These are phyloP conservation scores for Eulemur mongoz DNA, from an alignment of 2,797 vertebrate genomes.

Conservation along the genomic window DNA sequence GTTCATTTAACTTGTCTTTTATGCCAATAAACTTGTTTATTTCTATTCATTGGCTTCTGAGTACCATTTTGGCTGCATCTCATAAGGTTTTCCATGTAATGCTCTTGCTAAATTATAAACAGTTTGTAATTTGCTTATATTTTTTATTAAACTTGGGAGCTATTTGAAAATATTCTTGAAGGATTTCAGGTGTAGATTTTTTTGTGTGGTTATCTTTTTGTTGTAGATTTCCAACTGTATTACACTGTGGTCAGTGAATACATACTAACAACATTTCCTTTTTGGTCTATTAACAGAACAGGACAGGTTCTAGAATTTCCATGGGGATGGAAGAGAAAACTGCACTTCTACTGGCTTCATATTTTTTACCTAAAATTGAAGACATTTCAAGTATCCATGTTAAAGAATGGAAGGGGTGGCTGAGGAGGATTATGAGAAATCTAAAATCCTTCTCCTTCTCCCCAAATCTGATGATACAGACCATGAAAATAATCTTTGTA, in stretches of 20 bases:
- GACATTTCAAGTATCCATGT: neutral
- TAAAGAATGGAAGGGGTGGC: neutral
- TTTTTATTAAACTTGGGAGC: neutral
- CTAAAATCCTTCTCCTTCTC: neutral
- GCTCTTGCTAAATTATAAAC: neutral
- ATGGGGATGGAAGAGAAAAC: neutral
- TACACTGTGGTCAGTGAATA: neutral
- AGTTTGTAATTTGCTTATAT: slow-evolving; percentile 1
- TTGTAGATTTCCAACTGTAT: neutral
- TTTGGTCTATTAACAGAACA: neutral
- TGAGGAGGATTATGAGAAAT: neutral
- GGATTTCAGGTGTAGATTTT: neutral
- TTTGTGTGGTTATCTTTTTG: neutral
- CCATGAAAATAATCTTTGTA: neutral
- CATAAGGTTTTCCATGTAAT: neutral
- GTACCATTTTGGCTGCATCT: neutral
- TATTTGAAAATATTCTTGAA: neutral
- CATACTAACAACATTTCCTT: neutral
- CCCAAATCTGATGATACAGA: neutral
- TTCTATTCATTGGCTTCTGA: neutral
- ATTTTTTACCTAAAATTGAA: slow-evolving; percentile 9
- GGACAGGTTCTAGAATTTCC: neutral
- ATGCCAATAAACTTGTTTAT: neutral
- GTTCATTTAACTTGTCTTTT: neutral
- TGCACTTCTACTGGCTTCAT: neutral